Evolutionary conservation across 1,140 invertebrate genomes (phyloP), one percentile per base, ranked within the genome.

Genomic region (Vanessa tameamea): DNA sequence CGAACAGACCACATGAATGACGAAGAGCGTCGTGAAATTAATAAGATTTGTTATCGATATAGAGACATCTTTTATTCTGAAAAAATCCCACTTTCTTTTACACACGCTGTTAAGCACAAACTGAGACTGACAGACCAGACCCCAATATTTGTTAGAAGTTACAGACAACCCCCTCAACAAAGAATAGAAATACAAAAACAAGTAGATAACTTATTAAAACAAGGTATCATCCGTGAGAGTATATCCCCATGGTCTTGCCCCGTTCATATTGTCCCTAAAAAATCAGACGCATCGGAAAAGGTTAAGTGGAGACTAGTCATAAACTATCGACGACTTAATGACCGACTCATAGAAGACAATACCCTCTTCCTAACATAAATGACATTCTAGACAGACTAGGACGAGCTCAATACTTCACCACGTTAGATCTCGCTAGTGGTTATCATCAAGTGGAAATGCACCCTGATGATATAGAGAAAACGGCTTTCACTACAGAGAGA

Each of bases 101-200:
- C 82, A 15, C 76, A 85, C 47, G 47, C 59, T 26, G 59, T 85
- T 12, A 85, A 85, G 69, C 83, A 85, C 43, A 37, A 77, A 66
- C 69, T 82, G 1, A 71, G 78, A 73, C 15, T 77, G 50, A 83
- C 73, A 8, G 74, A 82, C 79, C 84, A 20, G 20, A 20, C 20
- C 20, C 20, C 20, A 6, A 77, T 82, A 16, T 81, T 69, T 48
- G 77, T 84, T 8, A 61, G 67, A 31, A 78, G 53, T 59, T 80
- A 81, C 72, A 78, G 82, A 61, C 78, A 79, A 66, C 14, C 63
- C 37, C 59, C 59, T 31, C 26, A 43, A 63, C 59, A 63, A 43
- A 14, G 26, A 37, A 63, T 15, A 47, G 81, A 85, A 77, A 83
- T 85, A 16, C 47, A 79, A 50, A 78, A 78, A 26, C 81, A 85